A percentile compares a stretch with the other conserved stretches of the same genome.
phyloP scores from a whole-genome alignment of 2,797 vertebrate genomes.

The Darevskia mixta region DNA sequence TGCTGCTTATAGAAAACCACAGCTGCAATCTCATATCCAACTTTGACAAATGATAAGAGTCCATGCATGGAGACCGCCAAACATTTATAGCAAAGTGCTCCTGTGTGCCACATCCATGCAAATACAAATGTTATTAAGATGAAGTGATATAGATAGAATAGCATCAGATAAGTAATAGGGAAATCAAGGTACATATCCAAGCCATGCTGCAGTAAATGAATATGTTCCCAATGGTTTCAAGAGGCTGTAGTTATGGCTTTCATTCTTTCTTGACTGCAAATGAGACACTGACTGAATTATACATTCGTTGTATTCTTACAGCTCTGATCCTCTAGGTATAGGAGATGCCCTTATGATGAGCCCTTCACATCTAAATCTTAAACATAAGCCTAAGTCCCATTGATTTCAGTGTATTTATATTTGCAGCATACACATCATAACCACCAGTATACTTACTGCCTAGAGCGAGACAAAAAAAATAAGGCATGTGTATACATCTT shows the following conservation, averaged over 20 bases:
- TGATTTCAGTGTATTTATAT: not conserved
- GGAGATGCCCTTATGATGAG: not conserved
- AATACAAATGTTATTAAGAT: not conserved
- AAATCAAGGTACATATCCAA: not conserved
- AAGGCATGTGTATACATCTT: not conserved
- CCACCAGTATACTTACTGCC: not conserved
- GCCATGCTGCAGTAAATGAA: not conserved
- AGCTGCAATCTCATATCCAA: not conserved
- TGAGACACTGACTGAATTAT: slow-evolving; percentile 34
- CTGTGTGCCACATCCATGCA: slow-evolving; percentile 19
- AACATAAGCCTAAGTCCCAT: not conserved
- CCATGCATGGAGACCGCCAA: slow-evolving; percentile 45
- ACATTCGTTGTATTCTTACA: not conserved
- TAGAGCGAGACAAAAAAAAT: not conserved
- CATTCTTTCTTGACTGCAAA: not conserved
- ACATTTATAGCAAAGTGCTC: slow-evolving; percentile 33
- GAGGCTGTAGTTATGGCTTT: slow-evolving; percentile 40
- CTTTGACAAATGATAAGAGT: slow-evolving; percentile 45
- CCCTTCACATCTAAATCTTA: not conserved
- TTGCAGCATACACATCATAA: not conserved
- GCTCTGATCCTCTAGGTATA: not conserved
- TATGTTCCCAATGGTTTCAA: slow-evolving; percentile 23
- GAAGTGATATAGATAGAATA: slow-evolving; percentile 68
- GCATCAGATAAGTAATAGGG: slow-evolving; percentile 20
- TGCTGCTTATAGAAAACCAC: slow-evolving; percentile 30